These are phyloP conservation scores for Ambastaia sidthimunki DNA, from an alignment of 2,797 vertebrate genomes.

Conservation along the genomic window DNA sequence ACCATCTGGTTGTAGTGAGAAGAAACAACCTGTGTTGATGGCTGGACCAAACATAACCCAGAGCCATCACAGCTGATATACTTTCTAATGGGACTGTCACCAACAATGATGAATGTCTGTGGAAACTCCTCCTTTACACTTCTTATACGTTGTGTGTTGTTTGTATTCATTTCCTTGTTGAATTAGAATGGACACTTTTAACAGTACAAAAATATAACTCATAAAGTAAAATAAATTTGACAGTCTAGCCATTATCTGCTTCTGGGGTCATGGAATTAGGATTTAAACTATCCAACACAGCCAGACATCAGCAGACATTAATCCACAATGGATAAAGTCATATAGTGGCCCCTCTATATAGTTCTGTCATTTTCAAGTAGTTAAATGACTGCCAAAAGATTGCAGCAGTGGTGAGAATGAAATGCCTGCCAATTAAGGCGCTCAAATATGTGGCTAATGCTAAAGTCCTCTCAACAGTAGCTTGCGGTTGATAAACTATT, in stretches of 20 bases:
- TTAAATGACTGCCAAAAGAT: conserved; percentile 52
- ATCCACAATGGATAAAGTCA: conserved; percentile 54
- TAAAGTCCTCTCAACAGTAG: conserved; percentile 40
- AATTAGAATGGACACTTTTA: not conserved
- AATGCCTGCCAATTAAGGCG: conserved; percentile 59
- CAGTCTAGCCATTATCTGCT: conserved; percentile 5
- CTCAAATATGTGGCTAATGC: conserved; percentile 44
- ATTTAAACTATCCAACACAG: conserved; percentile 50
- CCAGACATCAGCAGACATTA: conserved; percentile 47
- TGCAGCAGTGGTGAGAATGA: conserved; percentile 47
- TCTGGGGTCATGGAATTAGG: not conserved
- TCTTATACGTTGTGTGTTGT: not conserved
- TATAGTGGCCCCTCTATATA: conserved; percentile 33
- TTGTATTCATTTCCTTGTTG: not conserved
- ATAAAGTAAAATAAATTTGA: conserved; percentile 8
- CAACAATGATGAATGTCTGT: conserved; percentile 11
- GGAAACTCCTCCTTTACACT: not conserved
- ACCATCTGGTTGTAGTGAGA: conserved; percentile 81
- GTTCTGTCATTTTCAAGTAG: conserved; percentile 48
- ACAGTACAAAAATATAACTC: not conserved
- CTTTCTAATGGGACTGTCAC: conserved; percentile 12
- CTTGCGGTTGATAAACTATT: conserved; percentile 47
- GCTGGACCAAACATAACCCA: conserved; percentile 23
- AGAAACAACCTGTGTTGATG: conserved; percentile 23
- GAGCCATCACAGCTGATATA: conserved; percentile 21